Evolutionary conservation across 2,113 vertebrate species (phyloP).

Genomic region (Crotalus helleri): DNA sequence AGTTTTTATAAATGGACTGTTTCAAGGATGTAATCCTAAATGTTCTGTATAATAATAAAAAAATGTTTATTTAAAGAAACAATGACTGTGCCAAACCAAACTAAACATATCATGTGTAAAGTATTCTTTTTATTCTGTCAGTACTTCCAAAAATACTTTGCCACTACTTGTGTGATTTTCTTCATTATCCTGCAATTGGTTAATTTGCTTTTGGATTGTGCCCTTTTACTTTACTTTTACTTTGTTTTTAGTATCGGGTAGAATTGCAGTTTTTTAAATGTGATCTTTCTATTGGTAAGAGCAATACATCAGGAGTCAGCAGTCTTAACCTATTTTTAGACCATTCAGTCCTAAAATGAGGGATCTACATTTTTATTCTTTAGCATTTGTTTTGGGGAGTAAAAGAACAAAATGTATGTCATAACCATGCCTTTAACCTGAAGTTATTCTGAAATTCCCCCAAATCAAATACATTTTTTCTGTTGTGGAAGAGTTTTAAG

Average conservation of each 20-base stretch:
- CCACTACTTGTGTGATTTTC: not conserved
- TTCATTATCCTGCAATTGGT: not conserved
- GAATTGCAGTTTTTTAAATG: not conserved
- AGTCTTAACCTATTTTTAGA: not conserved
- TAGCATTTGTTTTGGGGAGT: not conserved
- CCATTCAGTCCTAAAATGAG: not conserved
- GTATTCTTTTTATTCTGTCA: not conserved
- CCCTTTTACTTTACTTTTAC: not conserved
- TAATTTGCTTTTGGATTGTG: not conserved
- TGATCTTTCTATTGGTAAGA: not conserved
- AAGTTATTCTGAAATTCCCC: not conserved
- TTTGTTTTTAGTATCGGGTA: not conserved
- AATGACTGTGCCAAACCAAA: not conserved
- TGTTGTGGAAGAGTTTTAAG: not conserved
- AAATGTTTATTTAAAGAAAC: not conserved
- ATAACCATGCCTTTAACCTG: not conserved
- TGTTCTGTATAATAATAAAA: not conserved
- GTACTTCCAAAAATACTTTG: not conserved
- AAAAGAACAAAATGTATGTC: not conserved
- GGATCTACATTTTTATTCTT: not conserved
- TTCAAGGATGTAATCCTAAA: not conserved
- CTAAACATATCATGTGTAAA: not conserved
- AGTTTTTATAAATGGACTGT: conserved; percentile 32
- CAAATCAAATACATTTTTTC: not conserved
- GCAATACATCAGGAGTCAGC: not conserved